phyloP scores from a whole-genome alignment of 1,140 invertebrate species.

The Phocides pigmalion region DNA sequence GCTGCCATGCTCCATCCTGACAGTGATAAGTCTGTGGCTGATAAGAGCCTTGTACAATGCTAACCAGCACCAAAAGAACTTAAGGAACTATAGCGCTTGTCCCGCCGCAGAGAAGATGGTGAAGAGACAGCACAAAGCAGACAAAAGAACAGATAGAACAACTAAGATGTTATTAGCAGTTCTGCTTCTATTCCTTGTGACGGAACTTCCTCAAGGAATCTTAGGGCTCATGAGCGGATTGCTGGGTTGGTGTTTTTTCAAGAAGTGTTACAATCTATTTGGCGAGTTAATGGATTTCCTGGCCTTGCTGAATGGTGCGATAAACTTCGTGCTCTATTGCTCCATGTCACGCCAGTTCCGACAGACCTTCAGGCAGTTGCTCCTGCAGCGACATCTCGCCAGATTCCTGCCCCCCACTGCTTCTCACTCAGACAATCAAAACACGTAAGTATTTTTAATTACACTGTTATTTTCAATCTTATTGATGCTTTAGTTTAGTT shows the following conservation, averaged over 20 bases:
- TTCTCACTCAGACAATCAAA: constrained; percentile 72
- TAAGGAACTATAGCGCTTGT: constrained; percentile 86
- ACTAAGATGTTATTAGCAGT: constrained; percentile 96
- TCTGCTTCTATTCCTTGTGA: constrained; percentile 92
- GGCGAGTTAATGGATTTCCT: constrained; percentile 96
- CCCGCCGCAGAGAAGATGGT: constrained; percentile 75
- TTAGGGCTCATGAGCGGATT: constrained; percentile 89
- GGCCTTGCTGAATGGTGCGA: constrained; percentile 95
- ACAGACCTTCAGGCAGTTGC: constrained; percentile 91
- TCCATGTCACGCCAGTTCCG: constrained; percentile 97
- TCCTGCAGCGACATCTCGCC: constrained; percentile 83
- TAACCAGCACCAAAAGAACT: constrained; percentile 87
- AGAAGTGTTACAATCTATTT: constrained; percentile 90
- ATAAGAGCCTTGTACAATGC: constrained; percentile 90
- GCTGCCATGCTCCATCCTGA: constrained; percentile 92
- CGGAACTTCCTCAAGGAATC: constrained; percentile 94
- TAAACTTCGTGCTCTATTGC: constrained; percentile 97
- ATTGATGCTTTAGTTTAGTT: constrained; percentile 3
- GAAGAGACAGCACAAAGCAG: constrained; percentile 85
- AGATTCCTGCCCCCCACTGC: constrained; percentile 65
- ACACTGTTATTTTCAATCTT: not conserved
- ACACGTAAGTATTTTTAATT: constrained; percentile 62
- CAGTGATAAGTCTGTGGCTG: constrained; percentile 91
- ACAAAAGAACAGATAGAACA: constrained; percentile 91
- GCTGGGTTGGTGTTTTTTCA: constrained; percentile 89